Percentiles rank a stretch among this genome's conserved stretches.
Conservation (phyloP, 2,113 vertebrate species). For the Proterorhinus semilunaris region DNA sequence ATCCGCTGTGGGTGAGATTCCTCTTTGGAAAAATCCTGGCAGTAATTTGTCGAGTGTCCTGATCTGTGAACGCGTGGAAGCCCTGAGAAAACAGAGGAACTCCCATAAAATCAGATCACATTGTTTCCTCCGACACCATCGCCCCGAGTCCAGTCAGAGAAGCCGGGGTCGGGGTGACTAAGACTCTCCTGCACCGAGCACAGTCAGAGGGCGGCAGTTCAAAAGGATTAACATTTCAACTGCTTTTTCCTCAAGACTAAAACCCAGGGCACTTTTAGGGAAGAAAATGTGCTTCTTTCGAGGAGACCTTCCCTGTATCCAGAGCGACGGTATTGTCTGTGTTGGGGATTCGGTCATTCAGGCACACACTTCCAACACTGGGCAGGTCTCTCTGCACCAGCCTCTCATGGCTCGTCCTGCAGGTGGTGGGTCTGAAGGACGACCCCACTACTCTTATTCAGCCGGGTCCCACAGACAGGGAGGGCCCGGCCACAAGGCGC, state of each 20-base stretch:
- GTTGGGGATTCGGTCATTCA: no score
- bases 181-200: slow-evolving; percentile 24
- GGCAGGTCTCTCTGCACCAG: no score
- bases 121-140: slow-evolving; percentile 51
- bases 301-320: no score
- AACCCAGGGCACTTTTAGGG: neutral
- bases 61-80: slow-evolving; percentile 51
- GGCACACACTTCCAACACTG: no score
- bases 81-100: slow-evolving; percentile 62
- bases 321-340: no score
- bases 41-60: slow-evolving; percentile 55
- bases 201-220: neutral
- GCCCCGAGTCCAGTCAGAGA: slow-evolving; percentile 42
- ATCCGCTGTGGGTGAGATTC: slow-evolving; percentile 45
- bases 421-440: no score
- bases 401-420: no score
- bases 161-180: slow-evolving; percentile 33
- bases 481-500: no score
- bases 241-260: neutral
- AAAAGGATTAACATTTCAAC: neutral
- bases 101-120: slow-evolving; percentile 46
- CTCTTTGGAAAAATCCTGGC: slow-evolving; percentile 53
- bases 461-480: no score
- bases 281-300: no score
- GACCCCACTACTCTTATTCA: no score